These are phyloP conservation scores for Linnaemya vulpina DNA, from an alignment of 2,888 invertebrate genomes.

Conservation along the genomic window DNA sequence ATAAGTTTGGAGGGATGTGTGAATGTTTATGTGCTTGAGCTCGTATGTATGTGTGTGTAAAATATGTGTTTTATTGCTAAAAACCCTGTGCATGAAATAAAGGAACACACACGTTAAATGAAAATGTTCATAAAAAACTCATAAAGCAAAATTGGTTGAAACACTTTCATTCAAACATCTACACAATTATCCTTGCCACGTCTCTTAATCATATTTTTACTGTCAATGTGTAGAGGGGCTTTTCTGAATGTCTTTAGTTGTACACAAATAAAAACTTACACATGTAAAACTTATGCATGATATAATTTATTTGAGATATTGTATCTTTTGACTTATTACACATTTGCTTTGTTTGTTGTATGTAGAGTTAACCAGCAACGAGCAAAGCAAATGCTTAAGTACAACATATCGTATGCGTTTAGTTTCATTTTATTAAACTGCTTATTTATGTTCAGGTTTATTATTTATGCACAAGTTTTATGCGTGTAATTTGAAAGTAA, in stretches of 20 bases:
- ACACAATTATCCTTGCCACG: constrained; percentile 22
- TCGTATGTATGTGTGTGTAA: too few species aligned
- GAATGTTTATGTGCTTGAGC: too few species aligned
- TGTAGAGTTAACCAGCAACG: too few species aligned
- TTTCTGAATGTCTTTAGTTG: background rate
- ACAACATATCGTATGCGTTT: background rate
- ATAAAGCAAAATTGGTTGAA: constrained; percentile 64
- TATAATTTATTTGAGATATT: background rate
- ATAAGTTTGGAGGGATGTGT: background rate
- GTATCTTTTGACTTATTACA: too few species aligned
- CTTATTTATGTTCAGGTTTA: background rate
- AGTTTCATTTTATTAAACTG: background rate
- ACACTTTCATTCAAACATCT: constrained; percentile 13
- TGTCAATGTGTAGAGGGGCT: background rate
- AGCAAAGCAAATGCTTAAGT: too few species aligned
- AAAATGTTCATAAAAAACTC: constrained; percentile 53
- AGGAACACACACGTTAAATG: constrained; percentile 16
- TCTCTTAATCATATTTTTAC: constrained; percentile 45
- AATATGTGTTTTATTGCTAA: constrained; percentile 54
- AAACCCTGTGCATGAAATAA: constrained; percentile 32
- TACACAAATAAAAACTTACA: background rate
- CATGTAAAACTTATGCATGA: background rate
- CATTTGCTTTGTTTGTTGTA: too few species aligned
- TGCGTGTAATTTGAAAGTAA: constrained; percentile 18
- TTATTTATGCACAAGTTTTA: constrained; percentile 14